Base-by-base conservation (phyloP, 2,888 invertebrate species). In the Drosophila stalkeri region DNA sequence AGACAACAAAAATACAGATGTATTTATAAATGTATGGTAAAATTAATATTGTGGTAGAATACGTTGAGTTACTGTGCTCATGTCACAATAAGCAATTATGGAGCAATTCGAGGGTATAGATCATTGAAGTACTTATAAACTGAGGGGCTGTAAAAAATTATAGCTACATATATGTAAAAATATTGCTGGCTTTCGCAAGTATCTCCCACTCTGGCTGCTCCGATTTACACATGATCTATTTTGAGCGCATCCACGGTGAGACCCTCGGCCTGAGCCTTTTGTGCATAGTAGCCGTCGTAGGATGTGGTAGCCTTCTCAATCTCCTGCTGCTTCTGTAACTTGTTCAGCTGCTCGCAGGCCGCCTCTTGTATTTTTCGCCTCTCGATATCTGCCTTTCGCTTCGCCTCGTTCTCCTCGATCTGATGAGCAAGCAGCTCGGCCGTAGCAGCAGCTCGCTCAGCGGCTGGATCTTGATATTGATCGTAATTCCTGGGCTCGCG, bases 401-500 rank as follows among this genome's bases (percentile, higher is more conserved):
- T 90, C 9, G 85, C 69, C 64, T 90, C 91, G 49, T 88, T 86
- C 75, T 92, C 91, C 72, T 91, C 90, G 23, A 91, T 85, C 64
- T 92, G 90, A 31, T 92, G 92, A 23, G 90, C 82, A n/a, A 89
- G 80, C 20, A 91, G 69, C 63, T 92, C 92, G 18, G 91, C 92
- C 2, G 90, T 87, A 7, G 92, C 92, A 4, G 89, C 91, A 18
- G 86, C 90, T 3, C 89, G 73, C 35, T 87, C 86, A 3, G 78
- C 89, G 9, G 90, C 83, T 54, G 89, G 79, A 79, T 89, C 76
- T 81, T 91, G 90, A 52, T 90, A 87, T 59, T 90, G 82, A 12
- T 86, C 86, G 14, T 90, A 86, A 35, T 85, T 84, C 37, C 84
- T 49, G 3, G 88, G 82, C 64, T 83, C 83, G 2, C 85, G 86